A percentile compares a stretch with the other conserved stretches of the same genome.
phyloP scores from a whole-genome alignment of 1,140 invertebrate genomes.

The Aricia agestis region DNA sequence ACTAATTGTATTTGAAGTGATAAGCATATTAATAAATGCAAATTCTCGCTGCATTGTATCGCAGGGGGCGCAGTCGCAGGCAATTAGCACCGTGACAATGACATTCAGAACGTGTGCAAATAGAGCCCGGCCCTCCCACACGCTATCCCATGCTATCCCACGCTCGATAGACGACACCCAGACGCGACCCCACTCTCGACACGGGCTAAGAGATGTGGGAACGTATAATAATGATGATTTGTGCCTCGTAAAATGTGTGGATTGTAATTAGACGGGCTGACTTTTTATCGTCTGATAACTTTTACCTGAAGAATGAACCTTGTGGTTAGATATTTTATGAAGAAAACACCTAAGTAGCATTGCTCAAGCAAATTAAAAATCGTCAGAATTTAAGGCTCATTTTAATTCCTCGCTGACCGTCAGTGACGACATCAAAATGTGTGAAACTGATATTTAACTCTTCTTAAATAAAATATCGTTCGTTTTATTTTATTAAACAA shows the following conservation, averaged over 20 bases:
- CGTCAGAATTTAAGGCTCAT: too few species aligned
- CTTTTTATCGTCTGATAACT: neutral
- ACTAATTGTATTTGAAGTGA: slow-evolving; percentile 16
- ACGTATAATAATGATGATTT: neutral
- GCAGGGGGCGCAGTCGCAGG: slow-evolving; percentile 36
- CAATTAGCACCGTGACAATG: slow-evolving; percentile 66
- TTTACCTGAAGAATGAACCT: too few species aligned
- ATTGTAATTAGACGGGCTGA: neutral
- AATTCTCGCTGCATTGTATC: slow-evolving; percentile 28
- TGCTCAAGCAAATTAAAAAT: too few species aligned
- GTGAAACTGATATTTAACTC: too few species aligned
- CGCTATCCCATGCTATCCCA: slow-evolving; percentile 4
- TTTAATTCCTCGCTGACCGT: too few species aligned
- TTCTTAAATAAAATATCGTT: too few species aligned
- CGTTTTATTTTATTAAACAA: too few species aligned
- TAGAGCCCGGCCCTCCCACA: slow-evolving; percentile 36
- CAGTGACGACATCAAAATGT: too few species aligned
- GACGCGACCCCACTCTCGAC: neutral
- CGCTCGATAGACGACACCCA: neutral
- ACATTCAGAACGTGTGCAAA: slow-evolving; percentile 69
- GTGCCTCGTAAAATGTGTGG: neutral
- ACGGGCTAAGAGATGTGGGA: neutral
- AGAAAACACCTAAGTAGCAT: too few species aligned
- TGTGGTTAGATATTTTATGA: too few species aligned
- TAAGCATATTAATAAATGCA: slow-evolving; percentile 29